Percentiles rank a stretch among this genome's conserved stretches.
Conservation (phyloP, 1,140 invertebrate species). For the Caenorhabditis inopinata region DNA sequence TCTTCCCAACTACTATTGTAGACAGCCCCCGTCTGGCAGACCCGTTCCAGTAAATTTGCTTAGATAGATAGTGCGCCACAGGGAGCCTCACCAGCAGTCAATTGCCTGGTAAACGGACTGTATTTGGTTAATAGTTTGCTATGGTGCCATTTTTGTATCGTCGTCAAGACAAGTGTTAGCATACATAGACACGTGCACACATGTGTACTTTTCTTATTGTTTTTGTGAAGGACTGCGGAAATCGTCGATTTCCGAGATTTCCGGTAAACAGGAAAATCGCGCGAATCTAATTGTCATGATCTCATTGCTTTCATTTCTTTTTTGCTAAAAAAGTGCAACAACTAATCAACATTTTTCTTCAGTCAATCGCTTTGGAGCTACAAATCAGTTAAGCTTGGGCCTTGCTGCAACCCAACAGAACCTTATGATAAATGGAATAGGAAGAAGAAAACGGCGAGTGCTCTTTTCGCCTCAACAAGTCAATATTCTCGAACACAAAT, state of each 20-base stretch:
- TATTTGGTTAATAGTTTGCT: conserved; percentile 8
- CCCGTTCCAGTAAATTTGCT: not conserved
- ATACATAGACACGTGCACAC: conserved; percentile 18
- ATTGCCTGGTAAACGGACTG: conserved; percentile 23
- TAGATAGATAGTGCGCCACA: conserved; percentile 20
- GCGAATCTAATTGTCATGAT: conserved; percentile 3
- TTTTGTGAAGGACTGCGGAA: conserved; percentile 26
- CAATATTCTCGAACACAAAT: conserved; percentile 19
- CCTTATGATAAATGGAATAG: conserved; percentile 11
- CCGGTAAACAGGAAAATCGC: not conserved
- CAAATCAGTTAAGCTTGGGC: not conserved
- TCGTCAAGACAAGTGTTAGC: conserved; percentile 28
- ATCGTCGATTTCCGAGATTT: conserved; percentile 22
- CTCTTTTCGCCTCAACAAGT: conserved; percentile 30
- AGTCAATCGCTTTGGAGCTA: not conserved
- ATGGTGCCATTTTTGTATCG: conserved; percentile 29
- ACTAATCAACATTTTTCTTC: not conserved
- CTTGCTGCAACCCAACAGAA: not conserved
- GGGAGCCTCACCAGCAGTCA: not conserved
- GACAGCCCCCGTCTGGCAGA: too few relatives aligned
- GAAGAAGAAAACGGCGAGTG: conserved; percentile 23
- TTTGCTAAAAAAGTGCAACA: not conserved
- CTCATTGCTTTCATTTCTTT: not conserved
- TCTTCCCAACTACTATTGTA: too few relatives aligned
- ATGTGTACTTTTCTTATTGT: conserved; percentile 26